Percentiles rank a stretch among this genome's conserved stretches.
Conservation (phyloP, 2,888 invertebrate genomes). For the Caenorhabditis sp. region DNA sequence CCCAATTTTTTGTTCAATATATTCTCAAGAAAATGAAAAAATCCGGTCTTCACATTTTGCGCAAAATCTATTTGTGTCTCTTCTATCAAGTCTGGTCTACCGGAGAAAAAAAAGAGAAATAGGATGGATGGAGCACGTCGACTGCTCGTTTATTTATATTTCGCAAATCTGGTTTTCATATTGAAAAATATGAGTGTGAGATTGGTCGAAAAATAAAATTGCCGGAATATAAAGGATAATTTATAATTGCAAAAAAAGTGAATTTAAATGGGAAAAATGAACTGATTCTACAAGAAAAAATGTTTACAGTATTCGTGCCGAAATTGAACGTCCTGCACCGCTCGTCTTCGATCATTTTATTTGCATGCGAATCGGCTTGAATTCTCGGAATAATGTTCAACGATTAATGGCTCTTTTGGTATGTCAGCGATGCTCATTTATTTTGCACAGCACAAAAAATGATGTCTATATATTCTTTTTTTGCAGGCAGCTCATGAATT, state of each 20-base stretch:
- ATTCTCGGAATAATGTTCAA: slow-evolving; percentile 51
- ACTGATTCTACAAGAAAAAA: neutral
- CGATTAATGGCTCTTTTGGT: slow-evolving; percentile 51
- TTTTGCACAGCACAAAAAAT: neutral
- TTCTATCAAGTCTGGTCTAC: neutral
- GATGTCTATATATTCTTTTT: neutral
- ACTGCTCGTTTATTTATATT: slow-evolving; percentile 1
- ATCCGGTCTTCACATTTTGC: slow-evolving; percentile 5
- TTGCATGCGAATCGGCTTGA: slow-evolving; percentile 51
- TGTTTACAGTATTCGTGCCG: neutral
- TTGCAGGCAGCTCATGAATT: slow-evolving; percentile 50
- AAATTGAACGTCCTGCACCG: slow-evolving; percentile 29
- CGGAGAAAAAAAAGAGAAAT: neutral
- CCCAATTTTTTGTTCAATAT: neutral
- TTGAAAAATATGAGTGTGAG: neutral
- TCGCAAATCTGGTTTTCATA: neutral
- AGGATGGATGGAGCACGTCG: neutral
- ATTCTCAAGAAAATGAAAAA: neutral
- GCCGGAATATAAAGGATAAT: neutral
- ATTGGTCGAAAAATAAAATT: neutral
- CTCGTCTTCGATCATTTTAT: slow-evolving; percentile 52
- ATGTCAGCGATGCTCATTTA: neutral
- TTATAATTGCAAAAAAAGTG: too few species aligned
- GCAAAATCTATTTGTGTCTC: neutral
- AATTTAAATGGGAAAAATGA: too few species aligned